Evolutionary conservation across 2,888 invertebrate species (phyloP), one percentile per base, ranked within the genome.

Genomic region (Ecdyonurus torrentis): DNA sequence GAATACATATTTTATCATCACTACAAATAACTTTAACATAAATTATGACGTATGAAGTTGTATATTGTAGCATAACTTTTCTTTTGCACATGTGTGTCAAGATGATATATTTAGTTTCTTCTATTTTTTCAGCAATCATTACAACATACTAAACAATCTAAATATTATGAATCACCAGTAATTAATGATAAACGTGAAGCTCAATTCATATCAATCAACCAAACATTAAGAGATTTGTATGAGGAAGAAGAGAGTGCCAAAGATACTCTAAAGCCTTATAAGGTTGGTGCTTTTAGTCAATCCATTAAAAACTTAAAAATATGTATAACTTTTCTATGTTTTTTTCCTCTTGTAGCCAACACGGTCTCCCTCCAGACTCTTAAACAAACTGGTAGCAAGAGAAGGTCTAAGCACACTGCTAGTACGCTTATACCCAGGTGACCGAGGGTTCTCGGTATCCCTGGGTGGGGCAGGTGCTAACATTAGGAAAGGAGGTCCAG

Each of bases 361-460:
- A 10, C 37, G 37, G 5, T 55, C 19, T 22, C 55, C 83, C 71
- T 85, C 87, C 67, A 83, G 85, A 76, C 81, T 93, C 69, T 79
- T 95, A 75, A 89, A 90, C 73, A 89, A 91, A 75, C 79, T 94
- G 71, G 85, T 93, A 72, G 84, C 86, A 72, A 83, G 83, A 72
- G 92, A 94, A 76, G 86, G 86, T 74, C 81, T 94, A 70, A 91
- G 91, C 74, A 92, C 91, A 67, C 79, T 95, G 72, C 87, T 94
- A 71, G 81, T 95, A 70, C 95, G 92, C 78, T 80, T 95, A 70
- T 91, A 93, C 78, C 89, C 92, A 65, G 91, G 89, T 63, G 91
- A 91, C 78, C 91, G 93, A 76, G 94, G 94, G 70, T 94, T 91
- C 78, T 89, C 91, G 66, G 74, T 87, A 69, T 74, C 78, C 81